phyloP scores from a whole-genome alignment of 2,888 invertebrate species.

The Tiliacea aurago region DNA sequence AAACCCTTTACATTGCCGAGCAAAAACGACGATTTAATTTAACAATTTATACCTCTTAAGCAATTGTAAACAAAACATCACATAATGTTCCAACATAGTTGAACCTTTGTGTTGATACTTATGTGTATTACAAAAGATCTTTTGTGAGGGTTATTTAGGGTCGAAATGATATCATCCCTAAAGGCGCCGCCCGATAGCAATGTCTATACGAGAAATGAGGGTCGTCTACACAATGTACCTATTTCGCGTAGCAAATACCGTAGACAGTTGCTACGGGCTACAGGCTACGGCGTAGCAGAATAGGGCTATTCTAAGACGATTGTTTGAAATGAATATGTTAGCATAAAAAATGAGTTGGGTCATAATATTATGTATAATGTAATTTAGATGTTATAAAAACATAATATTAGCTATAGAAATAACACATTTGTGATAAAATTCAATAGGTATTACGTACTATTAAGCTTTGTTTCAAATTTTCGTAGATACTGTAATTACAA shows the following conservation, averaged over 20 bases:
- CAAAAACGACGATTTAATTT: neutral
- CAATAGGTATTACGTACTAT: neutral
- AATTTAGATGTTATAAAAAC: neutral
- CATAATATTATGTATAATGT: neutral
- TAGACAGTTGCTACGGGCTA: constrained; percentile 60
- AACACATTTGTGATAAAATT: no score
- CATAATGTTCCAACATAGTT: neutral
- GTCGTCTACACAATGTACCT: constrained; percentile 21
- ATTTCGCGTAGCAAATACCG: constrained; percentile 28
- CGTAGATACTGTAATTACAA: constrained; percentile 20
- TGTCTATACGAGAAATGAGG: constrained; percentile 46
- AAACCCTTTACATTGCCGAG: neutral
- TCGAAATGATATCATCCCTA: constrained; percentile 30
- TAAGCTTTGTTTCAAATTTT: neutral
- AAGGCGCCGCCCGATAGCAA: constrained; percentile 21
- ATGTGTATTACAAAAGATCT: constrained; percentile 28
- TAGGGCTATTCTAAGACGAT: constrained; percentile 1
- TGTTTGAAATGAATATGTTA: constrained; percentile 24
- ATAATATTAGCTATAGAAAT: neutral
- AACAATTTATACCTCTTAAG: constrained; percentile 11
- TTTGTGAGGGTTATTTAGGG: constrained; percentile 19
- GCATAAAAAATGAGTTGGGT: neutral
- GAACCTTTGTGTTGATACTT: neutral
- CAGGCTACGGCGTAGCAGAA: constrained; percentile 55
- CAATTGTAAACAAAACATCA: constrained; percentile 29